Conservation (phyloP, 2,113 vertebrate species). For the Prolemur simus region DNA sequence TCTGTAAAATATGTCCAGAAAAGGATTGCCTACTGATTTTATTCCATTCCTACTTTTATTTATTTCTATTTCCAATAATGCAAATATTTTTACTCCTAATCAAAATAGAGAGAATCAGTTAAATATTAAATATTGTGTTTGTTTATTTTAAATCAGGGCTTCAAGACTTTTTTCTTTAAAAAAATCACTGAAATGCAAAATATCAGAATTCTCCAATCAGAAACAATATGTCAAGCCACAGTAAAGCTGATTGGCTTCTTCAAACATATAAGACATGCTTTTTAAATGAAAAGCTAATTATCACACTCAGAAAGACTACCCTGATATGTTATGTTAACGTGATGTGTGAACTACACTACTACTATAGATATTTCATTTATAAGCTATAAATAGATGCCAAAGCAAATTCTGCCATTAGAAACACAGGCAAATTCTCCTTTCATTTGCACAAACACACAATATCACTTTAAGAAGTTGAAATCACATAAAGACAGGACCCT, state of each 20-base stretch:
- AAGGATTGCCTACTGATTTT: background rate
- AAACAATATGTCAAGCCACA: slow-evolving; percentile 81
- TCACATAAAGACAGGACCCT: slow-evolving; percentile 74
- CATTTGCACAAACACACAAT: slow-evolving; percentile 75
- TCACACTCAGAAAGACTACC: slow-evolving; percentile 72
- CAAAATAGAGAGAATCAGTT: background rate
- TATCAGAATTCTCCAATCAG: slow-evolving; percentile 87
- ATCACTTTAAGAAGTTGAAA: slow-evolving; percentile 80
- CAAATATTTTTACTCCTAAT: slow-evolving; percentile 42
- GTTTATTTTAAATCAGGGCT: slow-evolving; percentile 57
- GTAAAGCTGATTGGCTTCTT: slow-evolving; percentile 85
- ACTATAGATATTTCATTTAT: slow-evolving; percentile 79
- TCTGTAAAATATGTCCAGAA: background rate
- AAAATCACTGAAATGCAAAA: slow-evolving; percentile 78
- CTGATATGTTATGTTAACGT: slow-evolving; percentile 71
- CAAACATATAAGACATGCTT: slow-evolving; percentile 79
- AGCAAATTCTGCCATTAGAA: slow-evolving; percentile 67
- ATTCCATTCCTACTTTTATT: slow-evolving; percentile 36
- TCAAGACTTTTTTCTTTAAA: slow-evolving; percentile 33
- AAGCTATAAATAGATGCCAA: slow-evolving; percentile 82
- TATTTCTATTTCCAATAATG: slow-evolving; percentile 10
- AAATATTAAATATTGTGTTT: slow-evolving; percentile 27
- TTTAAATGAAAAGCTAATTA: slow-evolving; percentile 75
- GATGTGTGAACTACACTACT: slow-evolving; percentile 73
- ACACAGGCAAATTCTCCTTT: slow-evolving; percentile 70